phyloP scores from a whole-genome alignment of 37 sponge, comb jelly and placozoan species.

The Hexactinellida sp. region DNA sequence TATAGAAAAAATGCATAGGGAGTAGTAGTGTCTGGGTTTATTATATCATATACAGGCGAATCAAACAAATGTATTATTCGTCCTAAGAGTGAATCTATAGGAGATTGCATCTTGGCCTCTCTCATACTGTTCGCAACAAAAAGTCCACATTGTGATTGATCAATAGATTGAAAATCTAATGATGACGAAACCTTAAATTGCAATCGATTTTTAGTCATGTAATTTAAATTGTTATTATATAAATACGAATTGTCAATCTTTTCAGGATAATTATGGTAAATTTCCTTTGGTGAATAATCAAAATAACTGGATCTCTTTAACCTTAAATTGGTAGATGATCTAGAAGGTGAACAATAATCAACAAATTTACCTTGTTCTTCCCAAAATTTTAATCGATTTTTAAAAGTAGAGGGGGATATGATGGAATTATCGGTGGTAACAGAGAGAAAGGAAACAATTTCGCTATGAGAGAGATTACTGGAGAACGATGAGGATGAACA shows the following conservation, averaged over 20 bases:
- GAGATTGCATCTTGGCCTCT: background rate
- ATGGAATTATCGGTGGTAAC: background rate
- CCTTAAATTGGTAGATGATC: background rate
- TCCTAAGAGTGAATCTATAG: background rate
- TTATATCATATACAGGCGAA: background rate
- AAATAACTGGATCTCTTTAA: background rate
- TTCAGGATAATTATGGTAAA: background rate
- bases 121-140: constrained; percentile 3
- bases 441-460: background rate
- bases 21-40: background rate
- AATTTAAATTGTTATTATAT: background rate
- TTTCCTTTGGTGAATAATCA: background rate
- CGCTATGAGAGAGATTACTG: background rate
- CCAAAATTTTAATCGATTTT: background rate
- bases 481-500: background rate
- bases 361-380: background rate
- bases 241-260: background rate
- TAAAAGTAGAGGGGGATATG: background rate
- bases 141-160: background rate
- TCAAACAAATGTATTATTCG: background rate
- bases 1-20: background rate
- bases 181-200: background rate
- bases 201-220: too few species aligned
- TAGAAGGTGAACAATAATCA: background rate
- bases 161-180: background rate